These are phyloP conservation scores for Grus americana DNA, from an alignment of 2,113 vertebrate species.

Conservation along the genomic window DNA sequence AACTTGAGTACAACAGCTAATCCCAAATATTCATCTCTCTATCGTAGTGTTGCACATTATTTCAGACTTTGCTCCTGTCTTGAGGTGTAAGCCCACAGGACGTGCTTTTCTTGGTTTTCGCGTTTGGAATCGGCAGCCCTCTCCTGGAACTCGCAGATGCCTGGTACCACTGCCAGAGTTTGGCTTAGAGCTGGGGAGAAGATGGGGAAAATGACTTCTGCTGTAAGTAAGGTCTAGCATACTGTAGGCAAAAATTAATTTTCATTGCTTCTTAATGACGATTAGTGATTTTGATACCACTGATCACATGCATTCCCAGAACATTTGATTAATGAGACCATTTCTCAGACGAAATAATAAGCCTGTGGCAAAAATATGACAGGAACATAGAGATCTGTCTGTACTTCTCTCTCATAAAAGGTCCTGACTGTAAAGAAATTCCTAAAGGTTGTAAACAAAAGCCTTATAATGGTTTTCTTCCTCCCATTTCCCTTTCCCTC, in stretches of 20 bases:
- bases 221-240: not conserved
- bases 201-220: not conserved
- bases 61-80: not conserved
- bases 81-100: not conserved
- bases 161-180: not conserved
- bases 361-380: not conserved
- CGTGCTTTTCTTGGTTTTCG: not conserved
- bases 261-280: slow-evolving; percentile 8
- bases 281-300: slow-evolving; percentile 31
- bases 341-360: slow-evolving; percentile 42
- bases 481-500: not conserved
- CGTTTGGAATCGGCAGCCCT: not conserved
- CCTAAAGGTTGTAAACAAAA: not conserved
- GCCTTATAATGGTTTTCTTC: not conserved
- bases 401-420: not conserved
- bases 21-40: not conserved
- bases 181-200: not conserved
- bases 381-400: not conserved
- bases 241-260: not conserved
- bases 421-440: not conserved
- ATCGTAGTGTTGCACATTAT: accelerated
- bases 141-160: not conserved
- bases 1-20: accelerated
- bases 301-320: slow-evolving; percentile 23
- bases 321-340: slow-evolving; percentile 57